phyloP scores from a whole-genome alignment of 2,113 vertebrate genomes.

The Notechis scutatus region DNA sequence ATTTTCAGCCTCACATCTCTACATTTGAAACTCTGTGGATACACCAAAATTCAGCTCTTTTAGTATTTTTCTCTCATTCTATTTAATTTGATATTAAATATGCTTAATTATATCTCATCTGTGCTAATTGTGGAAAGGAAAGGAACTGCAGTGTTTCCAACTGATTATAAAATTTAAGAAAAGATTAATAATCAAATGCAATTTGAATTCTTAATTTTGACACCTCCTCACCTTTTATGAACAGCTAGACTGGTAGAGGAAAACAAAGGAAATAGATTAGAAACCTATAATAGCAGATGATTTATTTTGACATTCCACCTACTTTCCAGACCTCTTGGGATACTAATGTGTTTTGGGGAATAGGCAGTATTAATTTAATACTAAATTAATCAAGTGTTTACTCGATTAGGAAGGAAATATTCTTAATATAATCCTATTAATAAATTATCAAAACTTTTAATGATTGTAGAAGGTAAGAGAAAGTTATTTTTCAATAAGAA shows the following conservation, averaged over 20 bases:
- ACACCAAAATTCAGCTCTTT: background rate
- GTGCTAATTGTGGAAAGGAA: background rate
- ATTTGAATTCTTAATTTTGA: background rate
- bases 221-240: slow-evolving; percentile 25
- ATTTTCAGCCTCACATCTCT: background rate
- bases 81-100: background rate
- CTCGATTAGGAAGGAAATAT: background rate
- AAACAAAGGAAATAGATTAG: slow-evolving; percentile 38
- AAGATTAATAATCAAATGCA: background rate
- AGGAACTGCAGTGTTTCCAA: background rate
- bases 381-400: too few relatives aligned
- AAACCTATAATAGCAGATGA: background rate
- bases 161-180: background rate
- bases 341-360: background rate
- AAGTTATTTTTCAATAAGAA: background rate
- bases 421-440: background rate
- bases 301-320: background rate
- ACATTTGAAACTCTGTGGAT: background rate
- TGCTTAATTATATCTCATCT: background rate
- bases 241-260: slow-evolving; percentile 17
- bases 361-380: background rate
- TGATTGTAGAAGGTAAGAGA: background rate
- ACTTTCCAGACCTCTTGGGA: background rate
- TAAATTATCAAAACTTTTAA: background rate
- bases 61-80: background rate